Percentiles rank a stretch among this genome's conserved stretches.
phyloP scores from a whole-genome alignment of 2,888 invertebrate species.

The Timema podura region DNA sequence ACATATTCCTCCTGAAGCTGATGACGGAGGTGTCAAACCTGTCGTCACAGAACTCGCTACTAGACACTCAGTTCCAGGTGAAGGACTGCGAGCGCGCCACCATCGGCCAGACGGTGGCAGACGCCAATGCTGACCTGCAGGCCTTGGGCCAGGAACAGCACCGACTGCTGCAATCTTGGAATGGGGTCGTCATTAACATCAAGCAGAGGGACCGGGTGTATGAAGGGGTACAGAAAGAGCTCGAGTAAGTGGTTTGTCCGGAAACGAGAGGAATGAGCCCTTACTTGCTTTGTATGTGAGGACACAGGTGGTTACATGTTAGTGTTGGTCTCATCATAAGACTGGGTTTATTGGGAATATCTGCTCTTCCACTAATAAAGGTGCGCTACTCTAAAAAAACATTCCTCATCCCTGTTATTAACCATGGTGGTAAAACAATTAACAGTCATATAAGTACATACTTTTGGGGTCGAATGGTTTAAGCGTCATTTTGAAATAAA shows the following conservation, averaged over 20 bases:
- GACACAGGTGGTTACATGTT: no score
- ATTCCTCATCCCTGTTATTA: no score
- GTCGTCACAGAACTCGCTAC: slow-evolving; percentile 60
- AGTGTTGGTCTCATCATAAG: no score
- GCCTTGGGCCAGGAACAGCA: slow-evolving; percentile 66
- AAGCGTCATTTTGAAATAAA: no score
- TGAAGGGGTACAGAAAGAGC: slow-evolving; percentile 57
- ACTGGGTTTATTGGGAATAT: no score
- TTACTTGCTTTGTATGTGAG: no score
- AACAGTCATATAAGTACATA: no score
- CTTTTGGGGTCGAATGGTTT: no score
- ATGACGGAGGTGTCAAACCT: slow-evolving; percentile 66
- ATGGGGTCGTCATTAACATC: slow-evolving; percentile 66
- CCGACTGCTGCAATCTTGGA: slow-evolving; percentile 68
- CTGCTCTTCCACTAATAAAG: no score
- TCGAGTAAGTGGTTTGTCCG: slow-evolving; percentile 44
- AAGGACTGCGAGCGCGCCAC: slow-evolving; percentile 60
- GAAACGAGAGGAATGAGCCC: no score
- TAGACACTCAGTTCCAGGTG: slow-evolving; percentile 60
- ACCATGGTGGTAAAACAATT: no score
- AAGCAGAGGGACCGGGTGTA: slow-evolving; percentile 63
- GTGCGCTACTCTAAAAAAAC: no score
- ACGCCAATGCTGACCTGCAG: slow-evolving; percentile 70
- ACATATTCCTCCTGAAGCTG: slow-evolving; percentile 63
- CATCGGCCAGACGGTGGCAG: slow-evolving; percentile 56